These are phyloP conservation scores for Azorinus chamasolen DNA, from an alignment of 2,888 invertebrate species.

Conservation along the genomic window DNA sequence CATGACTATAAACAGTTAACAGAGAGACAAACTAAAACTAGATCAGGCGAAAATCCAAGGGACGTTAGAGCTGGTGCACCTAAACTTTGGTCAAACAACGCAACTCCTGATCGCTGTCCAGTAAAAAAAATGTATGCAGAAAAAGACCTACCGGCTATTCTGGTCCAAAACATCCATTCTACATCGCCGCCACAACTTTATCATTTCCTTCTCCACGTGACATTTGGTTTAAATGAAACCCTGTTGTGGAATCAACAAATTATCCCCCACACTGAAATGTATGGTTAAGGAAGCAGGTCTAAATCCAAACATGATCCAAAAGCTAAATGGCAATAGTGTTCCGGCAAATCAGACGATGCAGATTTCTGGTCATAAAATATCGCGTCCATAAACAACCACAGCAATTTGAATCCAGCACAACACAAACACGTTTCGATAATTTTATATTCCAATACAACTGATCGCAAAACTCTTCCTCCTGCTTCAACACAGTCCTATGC, in stretches of 20 bases:
- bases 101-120: slow-evolving; percentile 17
- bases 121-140: slow-evolving; percentile 29
- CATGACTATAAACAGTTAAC: slow-evolving; percentile 37
- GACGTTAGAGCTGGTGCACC: slow-evolving; percentile 39
- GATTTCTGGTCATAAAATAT: too few species aligned
- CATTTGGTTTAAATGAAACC: slow-evolving; percentile 28
- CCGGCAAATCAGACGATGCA: too few species aligned
- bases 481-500: too few species aligned
- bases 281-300: too few species aligned
- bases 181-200: slow-evolving; percentile 41
- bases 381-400: too few species aligned
- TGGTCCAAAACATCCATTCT: slow-evolving; percentile 26
- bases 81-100: slow-evolving; percentile 34
- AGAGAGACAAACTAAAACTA: too few species aligned
- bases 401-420: too few species aligned
- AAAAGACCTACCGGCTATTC: slow-evolving; percentile 32
- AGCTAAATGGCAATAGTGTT: too few species aligned
- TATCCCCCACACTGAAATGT: slow-evolving; percentile 2
- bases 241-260: slow-evolving; percentile 40
- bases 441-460: too few species aligned
- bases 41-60: slow-evolving; percentile 30
- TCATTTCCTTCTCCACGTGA: slow-evolving; percentile 10
- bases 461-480: too few species aligned
- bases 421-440: too few species aligned
- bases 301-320: too few species aligned